Percentiles rank a stretch among this genome's conserved stretches.
These are phyloP conservation scores for Rousettus madagascariensis DNA, from an alignment of 2,797 vertebrate species.

Conservation along the genomic window DNA sequence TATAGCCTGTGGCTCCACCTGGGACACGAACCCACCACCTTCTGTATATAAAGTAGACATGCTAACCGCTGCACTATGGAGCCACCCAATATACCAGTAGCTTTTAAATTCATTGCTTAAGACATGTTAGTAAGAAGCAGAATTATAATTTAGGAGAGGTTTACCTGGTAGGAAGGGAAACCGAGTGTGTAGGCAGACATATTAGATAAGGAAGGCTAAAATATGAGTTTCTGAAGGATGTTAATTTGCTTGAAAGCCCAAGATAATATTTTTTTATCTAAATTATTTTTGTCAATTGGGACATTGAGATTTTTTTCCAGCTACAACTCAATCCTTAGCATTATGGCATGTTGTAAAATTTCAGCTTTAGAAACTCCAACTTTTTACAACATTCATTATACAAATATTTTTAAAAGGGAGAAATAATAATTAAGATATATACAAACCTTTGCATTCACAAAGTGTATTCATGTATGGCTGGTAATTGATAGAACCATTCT, in stretches of 20 bases:
- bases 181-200: not conserved
- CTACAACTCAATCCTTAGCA: not conserved
- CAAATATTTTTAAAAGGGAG: not conserved
- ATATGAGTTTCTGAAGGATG: not conserved
- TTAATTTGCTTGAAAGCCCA: not conserved
- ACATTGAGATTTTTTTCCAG: not conserved
- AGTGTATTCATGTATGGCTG: not conserved
- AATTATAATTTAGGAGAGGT: not conserved
- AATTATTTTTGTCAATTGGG: constrained; percentile 10
- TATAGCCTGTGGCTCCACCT: no score
- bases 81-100: not conserved
- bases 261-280: not conserved
- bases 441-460: not conserved
- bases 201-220: not conserved
- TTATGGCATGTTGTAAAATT: not conserved
- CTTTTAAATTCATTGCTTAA: constrained; percentile 29
- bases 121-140: constrained; percentile 5
- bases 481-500: not conserved
- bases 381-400: not conserved
- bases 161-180: not conserved
- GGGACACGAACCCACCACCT: no score
- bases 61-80: no score
- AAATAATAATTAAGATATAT: not conserved
- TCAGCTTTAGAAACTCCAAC: not conserved
- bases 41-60: no score